A percentile compares a stretch with the other conserved stretches of the same genome.
Evolutionary conservation across 1,140 invertebrate genomes (phyloP).

Genomic region (Achroia grisella): DNA sequence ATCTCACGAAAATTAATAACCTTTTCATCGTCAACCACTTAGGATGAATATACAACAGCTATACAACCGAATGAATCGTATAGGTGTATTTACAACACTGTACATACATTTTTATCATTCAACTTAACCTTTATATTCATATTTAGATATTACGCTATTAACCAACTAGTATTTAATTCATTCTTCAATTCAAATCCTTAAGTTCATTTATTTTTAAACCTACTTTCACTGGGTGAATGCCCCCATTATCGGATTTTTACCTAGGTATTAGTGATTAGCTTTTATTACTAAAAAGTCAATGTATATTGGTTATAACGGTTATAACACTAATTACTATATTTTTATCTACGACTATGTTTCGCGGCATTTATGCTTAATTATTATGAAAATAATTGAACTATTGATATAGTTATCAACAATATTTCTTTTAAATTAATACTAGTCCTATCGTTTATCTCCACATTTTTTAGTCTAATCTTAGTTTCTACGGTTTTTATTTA

Average conservation of each 20-base stretch:
- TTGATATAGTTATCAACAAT: too few species aligned
- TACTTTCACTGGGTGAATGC: slow-evolving; percentile 72
- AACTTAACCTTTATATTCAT: slow-evolving; percentile 50
- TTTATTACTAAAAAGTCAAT: slow-evolving; percentile 52
- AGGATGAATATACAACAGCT: slow-evolving; percentile 62
- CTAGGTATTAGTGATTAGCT: slow-evolving; percentile 72
- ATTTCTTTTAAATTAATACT: slow-evolving; percentile 49
- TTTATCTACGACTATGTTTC: too few species aligned
- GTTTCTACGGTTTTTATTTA: slow-evolving; percentile 32
- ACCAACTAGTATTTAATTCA: slow-evolving; percentile 60
- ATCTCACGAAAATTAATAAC: slow-evolving; percentile 59
- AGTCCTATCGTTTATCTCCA: slow-evolving; percentile 39
- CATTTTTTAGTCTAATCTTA: slow-evolving; percentile 53
- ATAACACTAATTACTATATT: slow-evolving; percentile 64
- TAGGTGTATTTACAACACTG: neutral
- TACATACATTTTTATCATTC: slow-evolving; percentile 9
- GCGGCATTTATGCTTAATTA: too few species aligned
- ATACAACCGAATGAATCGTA: too few species aligned
- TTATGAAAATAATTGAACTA: too few species aligned
- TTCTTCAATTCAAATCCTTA: slow-evolving; percentile 43
- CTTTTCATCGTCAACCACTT: slow-evolving; percentile 74
- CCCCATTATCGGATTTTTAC: slow-evolving; percentile 72
- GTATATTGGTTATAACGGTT: slow-evolving; percentile 56
- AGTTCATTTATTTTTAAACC: slow-evolving; percentile 64
- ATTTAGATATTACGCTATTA: slow-evolving; percentile 62